Conservation (phyloP, 2,113 vertebrate genomes). For the Tupaia chinensis region DNA sequence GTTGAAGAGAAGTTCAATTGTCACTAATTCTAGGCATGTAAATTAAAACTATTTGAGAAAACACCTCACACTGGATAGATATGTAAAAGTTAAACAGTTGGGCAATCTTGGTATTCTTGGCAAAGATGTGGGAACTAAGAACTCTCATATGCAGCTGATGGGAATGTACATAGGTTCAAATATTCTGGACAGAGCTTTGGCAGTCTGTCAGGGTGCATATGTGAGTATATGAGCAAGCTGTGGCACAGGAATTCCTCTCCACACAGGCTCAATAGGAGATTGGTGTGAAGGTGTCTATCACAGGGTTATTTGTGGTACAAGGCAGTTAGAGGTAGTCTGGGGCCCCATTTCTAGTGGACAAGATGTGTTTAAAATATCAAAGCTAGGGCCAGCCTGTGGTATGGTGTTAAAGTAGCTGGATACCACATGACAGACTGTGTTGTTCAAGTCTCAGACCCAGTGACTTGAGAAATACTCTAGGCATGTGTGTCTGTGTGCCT, state of each 20-base stretch:
- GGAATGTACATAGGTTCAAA: neutral
- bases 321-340: neutral
- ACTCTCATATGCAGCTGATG: neutral
- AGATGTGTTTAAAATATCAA: neutral
- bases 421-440: too few relatives aligned
- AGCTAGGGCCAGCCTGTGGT: neutral
- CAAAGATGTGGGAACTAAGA: neutral
- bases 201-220: neutral
- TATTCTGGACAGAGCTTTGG: neutral
- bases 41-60: neutral
- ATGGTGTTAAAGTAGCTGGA: too few relatives aligned
- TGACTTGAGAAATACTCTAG: too few relatives aligned
- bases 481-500: too few relatives aligned
- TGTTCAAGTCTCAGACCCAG: too few relatives aligned
- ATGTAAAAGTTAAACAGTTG: constrained; percentile 19
- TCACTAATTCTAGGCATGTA: neutral
- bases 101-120: neutral
- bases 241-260: neutral
- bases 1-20: constrained; percentile 2
- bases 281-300: neutral
- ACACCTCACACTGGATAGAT: neutral
- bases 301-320: neutral
- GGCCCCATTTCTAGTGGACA: neutral
- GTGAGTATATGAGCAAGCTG: neutral
- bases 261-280: neutral